phyloP scores from a whole-genome alignment of 1,140 invertebrate species.

The Rhyacophila brunnea region DNA sequence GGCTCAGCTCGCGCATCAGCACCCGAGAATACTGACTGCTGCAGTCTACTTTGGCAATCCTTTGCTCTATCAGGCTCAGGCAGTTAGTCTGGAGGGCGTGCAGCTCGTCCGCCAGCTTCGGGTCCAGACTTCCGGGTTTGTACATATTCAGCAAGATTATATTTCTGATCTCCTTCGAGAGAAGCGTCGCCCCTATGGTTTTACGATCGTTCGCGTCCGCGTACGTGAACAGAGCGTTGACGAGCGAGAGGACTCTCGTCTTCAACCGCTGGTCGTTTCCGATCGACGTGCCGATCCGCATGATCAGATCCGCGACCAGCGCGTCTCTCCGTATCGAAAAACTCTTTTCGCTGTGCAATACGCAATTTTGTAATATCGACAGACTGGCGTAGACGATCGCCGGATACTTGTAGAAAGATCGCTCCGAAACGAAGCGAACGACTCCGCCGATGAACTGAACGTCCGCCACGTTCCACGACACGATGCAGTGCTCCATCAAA shows the following conservation, averaged over 20 bases:
- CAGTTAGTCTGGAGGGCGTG: constrained; percentile 88
- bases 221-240: constrained; percentile 89
- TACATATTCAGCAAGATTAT: constrained; percentile 73
- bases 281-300: no score
- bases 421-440: constrained; percentile 73
- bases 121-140: constrained; percentile 64
- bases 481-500: constrained; percentile 92
- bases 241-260: constrained; percentile 87
- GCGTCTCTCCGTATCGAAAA: no score
- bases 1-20: constrained; percentile 88
- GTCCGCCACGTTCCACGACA: constrained; percentile 90
- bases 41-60: constrained; percentile 84
- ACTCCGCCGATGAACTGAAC: constrained; percentile 82
- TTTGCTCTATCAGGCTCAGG: constrained; percentile 81
- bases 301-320: no score
- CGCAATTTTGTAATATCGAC: no score
- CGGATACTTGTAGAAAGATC: constrained; percentile 60
- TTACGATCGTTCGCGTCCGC: constrained; percentile 74
- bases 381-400: constrained; percentile 39
- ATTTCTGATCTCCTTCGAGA: constrained; percentile 76
- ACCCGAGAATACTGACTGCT: constrained; percentile 86
- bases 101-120: constrained; percentile 91
- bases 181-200: constrained; percentile 71
- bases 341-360: no score
- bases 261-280: constrained; percentile 68